These are phyloP conservation scores for Lasioglossum vierecki DNA, from an alignment of 2,888 invertebrate species.

Conservation along the genomic window DNA sequence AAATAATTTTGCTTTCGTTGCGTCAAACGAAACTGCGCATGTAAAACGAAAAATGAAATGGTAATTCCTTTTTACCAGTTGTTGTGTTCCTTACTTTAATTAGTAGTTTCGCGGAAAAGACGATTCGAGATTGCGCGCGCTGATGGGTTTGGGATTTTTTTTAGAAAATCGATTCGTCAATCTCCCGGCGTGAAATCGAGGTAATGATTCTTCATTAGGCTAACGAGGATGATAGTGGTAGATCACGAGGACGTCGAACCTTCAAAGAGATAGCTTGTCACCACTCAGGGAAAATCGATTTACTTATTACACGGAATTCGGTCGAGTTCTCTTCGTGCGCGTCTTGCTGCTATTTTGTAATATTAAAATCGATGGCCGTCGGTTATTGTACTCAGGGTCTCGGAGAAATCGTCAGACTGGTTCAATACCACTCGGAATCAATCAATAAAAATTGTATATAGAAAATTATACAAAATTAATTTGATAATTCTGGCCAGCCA, in stretches of 20 bases:
- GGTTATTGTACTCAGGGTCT: background rate
- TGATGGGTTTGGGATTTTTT: background rate
- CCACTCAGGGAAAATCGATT: conserved; percentile 76
- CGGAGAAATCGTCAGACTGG: background rate
- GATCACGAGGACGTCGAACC: conserved; percentile 61
- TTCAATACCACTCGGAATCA: background rate
- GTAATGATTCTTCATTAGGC: conserved; percentile 27
- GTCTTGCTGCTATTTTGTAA: conserved; percentile 16
- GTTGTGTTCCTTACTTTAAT: conserved; percentile 52
- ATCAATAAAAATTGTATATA: background rate
- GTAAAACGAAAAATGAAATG: background rate
- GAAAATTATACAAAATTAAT: background rate
- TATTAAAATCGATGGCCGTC: background rate
- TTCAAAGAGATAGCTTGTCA: conserved; percentile 66
- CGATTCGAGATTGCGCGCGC: conserved; percentile 22
- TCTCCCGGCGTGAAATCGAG: conserved; percentile 22
- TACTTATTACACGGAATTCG: conserved; percentile 61
- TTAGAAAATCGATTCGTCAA: conserved; percentile 28
- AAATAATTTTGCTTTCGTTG: conserved; percentile 23
- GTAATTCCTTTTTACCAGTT: conserved; percentile 27
- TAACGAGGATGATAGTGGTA: conserved; percentile 53
- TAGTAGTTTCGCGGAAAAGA: conserved; percentile 36
- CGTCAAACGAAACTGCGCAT: conserved; percentile 5
- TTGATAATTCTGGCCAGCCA: background rate
- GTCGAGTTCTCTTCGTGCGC: conserved; percentile 57